Conservation (phyloP, 2,113 vertebrate genomes). For the Chionis minor region DNA sequence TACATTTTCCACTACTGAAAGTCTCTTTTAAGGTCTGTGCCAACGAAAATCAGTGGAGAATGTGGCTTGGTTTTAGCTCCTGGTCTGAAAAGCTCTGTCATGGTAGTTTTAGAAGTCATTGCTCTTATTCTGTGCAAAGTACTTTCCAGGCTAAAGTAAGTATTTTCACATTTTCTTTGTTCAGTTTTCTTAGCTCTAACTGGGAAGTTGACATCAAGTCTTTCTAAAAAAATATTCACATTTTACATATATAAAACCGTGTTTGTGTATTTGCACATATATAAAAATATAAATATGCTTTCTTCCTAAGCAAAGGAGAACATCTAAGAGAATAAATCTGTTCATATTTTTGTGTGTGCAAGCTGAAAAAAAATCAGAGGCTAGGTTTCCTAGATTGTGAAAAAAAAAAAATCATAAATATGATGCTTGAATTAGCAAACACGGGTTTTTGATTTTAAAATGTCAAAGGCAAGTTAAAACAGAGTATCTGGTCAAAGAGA, state of each 20-base stretch:
- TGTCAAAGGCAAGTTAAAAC: not conserved
- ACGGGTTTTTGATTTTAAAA: not conserved
- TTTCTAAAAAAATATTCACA: not conserved
- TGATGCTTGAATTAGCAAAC: not conserved
- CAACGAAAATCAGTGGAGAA: not conserved
- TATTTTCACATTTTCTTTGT: not conserved
- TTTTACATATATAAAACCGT: not conserved
- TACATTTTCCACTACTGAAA: not conserved
- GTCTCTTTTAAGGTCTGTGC: not conserved
- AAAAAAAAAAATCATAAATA: not conserved
- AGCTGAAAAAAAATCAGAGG: not conserved
- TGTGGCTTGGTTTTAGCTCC: not conserved
- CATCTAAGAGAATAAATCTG: not conserved
- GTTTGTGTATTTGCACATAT: not conserved
- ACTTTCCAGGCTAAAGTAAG: not conserved
- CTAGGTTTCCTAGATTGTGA: not conserved
- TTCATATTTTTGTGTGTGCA: not conserved
- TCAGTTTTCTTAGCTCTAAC: not conserved
- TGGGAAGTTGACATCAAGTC: not conserved
- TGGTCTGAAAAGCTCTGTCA: not conserved
- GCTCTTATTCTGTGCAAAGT: not conserved
- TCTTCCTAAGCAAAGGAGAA: not conserved
- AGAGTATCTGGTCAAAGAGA: not conserved
- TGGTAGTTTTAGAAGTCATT: not conserved
- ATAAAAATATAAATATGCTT: not conserved